phyloP scores from a whole-genome alignment of 2,888 invertebrate species.

The Sminthurinus aureus region DNA sequence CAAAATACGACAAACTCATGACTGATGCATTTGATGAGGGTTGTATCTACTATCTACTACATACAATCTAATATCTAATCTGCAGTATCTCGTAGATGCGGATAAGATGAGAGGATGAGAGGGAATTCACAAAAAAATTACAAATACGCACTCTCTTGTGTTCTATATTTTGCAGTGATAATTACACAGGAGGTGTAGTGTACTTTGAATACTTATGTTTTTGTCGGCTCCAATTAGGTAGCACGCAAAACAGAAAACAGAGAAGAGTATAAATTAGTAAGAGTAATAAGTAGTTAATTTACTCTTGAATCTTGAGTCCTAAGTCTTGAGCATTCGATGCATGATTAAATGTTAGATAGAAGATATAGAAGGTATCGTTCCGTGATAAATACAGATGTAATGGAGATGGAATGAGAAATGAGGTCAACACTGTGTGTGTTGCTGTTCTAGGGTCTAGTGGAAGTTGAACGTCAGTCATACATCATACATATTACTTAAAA shows the following conservation, averaged over 20 bases:
- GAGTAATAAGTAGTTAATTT: not conserved
- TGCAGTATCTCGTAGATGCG: not conserved
- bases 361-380: not conserved
- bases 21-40: too few relatives aligned
- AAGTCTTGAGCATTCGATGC: not conserved
- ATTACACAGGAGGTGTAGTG: not conserved
- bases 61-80: too few relatives aligned
- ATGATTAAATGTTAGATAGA: conserved; percentile 17
- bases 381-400: not conserved
- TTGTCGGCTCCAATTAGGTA: not conserved
- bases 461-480: not conserved
- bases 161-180: not conserved
- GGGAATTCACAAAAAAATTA: not conserved
- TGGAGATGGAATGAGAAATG: conserved; percentile 17
- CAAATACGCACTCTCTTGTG: not conserved
- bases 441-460: not conserved
- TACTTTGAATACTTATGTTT: not conserved
- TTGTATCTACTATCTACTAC: too few relatives aligned
- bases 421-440: conserved; percentile 5
- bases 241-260: not conserved
- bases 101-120: not conserved
- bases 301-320: not conserved
- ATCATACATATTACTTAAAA: too few relatives aligned
- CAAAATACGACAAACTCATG: too few relatives aligned
- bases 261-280: not conserved